Percentiles rank a stretch among this genome's conserved stretches.
Conservation (phyloP, 2,797 vertebrate genomes). For the Aeoliscus strigatus region DNA sequence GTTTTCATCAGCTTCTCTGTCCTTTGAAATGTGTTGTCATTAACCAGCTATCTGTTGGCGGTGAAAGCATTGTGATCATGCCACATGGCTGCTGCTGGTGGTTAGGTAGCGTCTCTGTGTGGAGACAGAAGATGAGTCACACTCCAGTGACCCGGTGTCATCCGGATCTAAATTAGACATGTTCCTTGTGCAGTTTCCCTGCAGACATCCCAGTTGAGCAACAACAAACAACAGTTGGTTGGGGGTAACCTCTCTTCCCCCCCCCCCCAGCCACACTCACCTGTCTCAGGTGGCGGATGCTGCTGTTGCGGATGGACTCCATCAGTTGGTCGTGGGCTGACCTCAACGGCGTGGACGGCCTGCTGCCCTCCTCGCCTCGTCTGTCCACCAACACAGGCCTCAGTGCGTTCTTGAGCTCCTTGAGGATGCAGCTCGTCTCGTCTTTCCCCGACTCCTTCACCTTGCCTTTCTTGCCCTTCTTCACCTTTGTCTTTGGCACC, state of each 20-base stretch:
- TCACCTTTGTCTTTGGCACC: conserved; percentile 69
- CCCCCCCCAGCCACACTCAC: too few relatives aligned
- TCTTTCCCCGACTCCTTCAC: conserved; percentile 71
- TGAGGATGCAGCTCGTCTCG: conserved; percentile 80
- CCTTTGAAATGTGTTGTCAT: too few relatives aligned
- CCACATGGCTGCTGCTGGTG: conserved; percentile 20
- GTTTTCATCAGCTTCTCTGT: too few relatives aligned
- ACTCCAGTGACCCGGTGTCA: conserved; percentile 46
- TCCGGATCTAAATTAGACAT: conserved; percentile 42
- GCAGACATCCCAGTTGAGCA: not conserved
- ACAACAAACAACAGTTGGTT: too few relatives aligned
- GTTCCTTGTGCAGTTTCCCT: conserved; percentile 17
- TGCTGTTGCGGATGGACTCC: conserved; percentile 89
- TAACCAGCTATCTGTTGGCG: too few relatives aligned
- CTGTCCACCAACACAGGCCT: conserved; percentile 79
- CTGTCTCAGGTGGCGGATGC: conserved; percentile 74
- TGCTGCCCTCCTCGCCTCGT: conserved; percentile 80
- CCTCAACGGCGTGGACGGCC: conserved; percentile 86
- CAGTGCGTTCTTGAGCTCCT: conserved; percentile 90
- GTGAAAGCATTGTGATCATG: conserved; percentile 28
- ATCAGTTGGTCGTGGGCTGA: conserved; percentile 91
- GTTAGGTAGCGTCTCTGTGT: conserved; percentile 20
- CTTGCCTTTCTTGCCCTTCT: conserved; percentile 81
- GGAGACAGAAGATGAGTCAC: conserved; percentile 50
- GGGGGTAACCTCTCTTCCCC: too few relatives aligned